Conservation (phyloP, 2,888 invertebrate species). For the Agrochola macilenta region DNA sequence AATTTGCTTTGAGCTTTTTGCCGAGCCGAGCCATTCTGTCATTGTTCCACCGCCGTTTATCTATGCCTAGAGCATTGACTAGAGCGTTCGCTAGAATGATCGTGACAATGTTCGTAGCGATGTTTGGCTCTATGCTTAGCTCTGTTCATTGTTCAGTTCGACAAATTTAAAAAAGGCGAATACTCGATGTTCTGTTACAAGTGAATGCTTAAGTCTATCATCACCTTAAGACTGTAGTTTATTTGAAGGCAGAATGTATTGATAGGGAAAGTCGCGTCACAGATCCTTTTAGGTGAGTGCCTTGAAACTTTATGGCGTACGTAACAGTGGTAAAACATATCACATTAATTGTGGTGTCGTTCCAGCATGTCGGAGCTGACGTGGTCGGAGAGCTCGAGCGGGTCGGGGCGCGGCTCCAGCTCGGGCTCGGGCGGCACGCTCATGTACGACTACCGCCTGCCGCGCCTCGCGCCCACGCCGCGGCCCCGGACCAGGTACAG, state of each 20-base stretch:
- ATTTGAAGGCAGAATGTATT: constrained; percentile 8
- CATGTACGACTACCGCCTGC: constrained; percentile 54
- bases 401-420: constrained; percentile 87
- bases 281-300: background rate
- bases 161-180: too few relatives aligned
- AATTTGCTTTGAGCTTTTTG: too few relatives aligned
- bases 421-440: constrained; percentile 75
- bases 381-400: constrained; percentile 89
- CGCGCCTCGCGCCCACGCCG: constrained; percentile 60
- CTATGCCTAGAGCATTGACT: too few relatives aligned
- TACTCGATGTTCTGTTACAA: too few relatives aligned
- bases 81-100: too few relatives aligned
- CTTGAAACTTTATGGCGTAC: background rate
- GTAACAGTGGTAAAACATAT: background rate
- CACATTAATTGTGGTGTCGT: background rate
- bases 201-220: too few relatives aligned
- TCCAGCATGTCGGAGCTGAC: constrained; percentile 84
- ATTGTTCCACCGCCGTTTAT: too few relatives aligned
- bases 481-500: constrained; percentile 83
- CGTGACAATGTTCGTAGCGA: too few relatives aligned
- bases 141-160: too few relatives aligned
- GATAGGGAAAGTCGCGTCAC: background rate
- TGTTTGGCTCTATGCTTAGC: too few relatives aligned
- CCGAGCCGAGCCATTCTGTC: too few relatives aligned
- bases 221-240: too few relatives aligned